These are phyloP conservation scores for Arctopsyche grandis DNA, from an alignment of 1,140 invertebrate genomes.

Conservation along the genomic window DNA sequence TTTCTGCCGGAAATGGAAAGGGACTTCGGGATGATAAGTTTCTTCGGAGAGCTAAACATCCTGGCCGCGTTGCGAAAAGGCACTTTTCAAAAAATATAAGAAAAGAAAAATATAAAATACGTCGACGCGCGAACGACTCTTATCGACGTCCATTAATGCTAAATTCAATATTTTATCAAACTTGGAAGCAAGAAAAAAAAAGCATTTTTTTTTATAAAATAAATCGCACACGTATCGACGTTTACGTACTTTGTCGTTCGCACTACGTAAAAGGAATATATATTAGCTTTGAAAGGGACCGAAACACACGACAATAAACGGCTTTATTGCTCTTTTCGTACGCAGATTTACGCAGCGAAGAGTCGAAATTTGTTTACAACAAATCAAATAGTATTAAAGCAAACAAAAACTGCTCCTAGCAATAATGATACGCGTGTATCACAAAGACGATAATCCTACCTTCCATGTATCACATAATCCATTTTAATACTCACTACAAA, in stretches of 20 bases:
- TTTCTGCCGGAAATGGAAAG: constrained; percentile 24
- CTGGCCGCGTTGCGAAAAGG: not conserved
- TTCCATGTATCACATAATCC: too few relatives aligned
- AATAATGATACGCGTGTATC: too few relatives aligned
- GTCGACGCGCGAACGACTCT: not conserved
- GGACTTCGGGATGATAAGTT: constrained; percentile 32
- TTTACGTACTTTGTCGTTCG: too few relatives aligned
- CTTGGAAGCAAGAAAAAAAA: too few relatives aligned
- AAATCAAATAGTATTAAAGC: not conserved
- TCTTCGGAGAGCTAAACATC: constrained; percentile 17
- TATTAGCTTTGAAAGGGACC: too few relatives aligned
- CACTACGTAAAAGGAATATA: too few relatives aligned
- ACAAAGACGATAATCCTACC: too few relatives aligned
- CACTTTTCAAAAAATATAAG: not conserved
- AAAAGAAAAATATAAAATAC: not conserved
- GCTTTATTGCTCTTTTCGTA: constrained; percentile 2
- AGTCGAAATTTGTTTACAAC: not conserved
- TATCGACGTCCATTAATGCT: not conserved
- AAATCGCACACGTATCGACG: too few relatives aligned
- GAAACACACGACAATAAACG: not conserved
- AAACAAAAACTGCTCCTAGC: too few relatives aligned
- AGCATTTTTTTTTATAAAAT: too few relatives aligned
- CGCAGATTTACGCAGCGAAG: not conserved
- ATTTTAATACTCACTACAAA: too few relatives aligned
- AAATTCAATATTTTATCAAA: too few relatives aligned